These are phyloP conservation scores for Ooceraea biroi DNA, from an alignment of 1,140 invertebrate genomes.

Conservation along the genomic window DNA sequence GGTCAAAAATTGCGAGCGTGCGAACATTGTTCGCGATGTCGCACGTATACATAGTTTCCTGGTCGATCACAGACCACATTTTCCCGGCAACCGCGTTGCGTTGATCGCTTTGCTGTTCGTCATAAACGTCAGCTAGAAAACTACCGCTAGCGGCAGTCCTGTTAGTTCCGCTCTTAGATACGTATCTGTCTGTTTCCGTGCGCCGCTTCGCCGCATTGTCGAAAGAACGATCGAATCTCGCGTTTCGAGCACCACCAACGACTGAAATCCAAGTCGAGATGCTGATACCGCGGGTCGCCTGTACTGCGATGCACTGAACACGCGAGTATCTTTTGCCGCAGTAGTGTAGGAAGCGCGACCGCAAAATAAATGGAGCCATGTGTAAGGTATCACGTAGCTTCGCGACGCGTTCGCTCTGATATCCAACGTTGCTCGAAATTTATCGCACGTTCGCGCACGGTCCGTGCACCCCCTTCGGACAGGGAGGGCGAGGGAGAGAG, in stretches of 20 bases:
- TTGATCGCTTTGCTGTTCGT: slow-evolving; percentile 9
- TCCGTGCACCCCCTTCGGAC: neutral
- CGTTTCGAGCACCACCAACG: neutral
- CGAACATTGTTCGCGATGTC: neutral
- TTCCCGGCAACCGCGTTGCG: neutral
- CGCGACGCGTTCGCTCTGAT: neutral
- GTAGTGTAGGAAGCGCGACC: slow-evolving; percentile 52
- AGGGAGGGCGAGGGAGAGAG: neutral
- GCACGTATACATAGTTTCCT: neutral
- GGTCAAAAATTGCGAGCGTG: slow-evolving; percentile 38
- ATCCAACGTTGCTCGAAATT: slow-evolving; percentile 50
- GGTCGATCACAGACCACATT: neutral
- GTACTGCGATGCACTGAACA: slow-evolving; percentile 60
- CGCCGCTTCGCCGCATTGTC: neutral
- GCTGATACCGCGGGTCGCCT: slow-evolving; percentile 47
- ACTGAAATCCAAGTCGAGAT: neutral
- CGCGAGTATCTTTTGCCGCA: slow-evolving; percentile 47
- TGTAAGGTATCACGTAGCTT: slow-evolving; percentile 32
- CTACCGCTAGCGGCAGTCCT: too few relatives aligned
- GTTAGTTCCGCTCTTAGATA: neutral
- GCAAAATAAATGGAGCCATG: slow-evolving; percentile 71
- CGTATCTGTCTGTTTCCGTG: neutral
- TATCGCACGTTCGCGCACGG: slow-evolving; percentile 41
- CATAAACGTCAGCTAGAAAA: neutral
- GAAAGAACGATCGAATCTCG: neutral